Evolutionary conservation across 2,113 vertebrate genomes (phyloP).

Genomic region (Ophiodon elongatus): DNA sequence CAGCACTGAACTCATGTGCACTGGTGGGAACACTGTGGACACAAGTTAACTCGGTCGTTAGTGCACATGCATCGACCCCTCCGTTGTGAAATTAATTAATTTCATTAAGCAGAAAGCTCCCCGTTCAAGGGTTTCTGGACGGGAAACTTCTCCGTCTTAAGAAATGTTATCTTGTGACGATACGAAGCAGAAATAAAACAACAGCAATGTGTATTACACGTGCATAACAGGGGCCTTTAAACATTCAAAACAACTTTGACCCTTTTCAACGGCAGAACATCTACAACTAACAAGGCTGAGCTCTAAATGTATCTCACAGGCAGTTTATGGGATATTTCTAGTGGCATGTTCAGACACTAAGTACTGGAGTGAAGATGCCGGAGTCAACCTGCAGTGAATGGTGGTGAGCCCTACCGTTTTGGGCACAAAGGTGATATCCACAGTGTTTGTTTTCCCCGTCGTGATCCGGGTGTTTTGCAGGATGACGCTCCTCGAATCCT

Average conservation of each 20-base stretch:
- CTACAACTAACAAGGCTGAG: too few relatives aligned
- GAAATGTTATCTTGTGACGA: not conserved
- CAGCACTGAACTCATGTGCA: not conserved
- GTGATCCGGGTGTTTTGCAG: slow-evolving; percentile 84
- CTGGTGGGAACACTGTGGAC: not conserved
- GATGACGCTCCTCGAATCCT: slow-evolving; percentile 76
- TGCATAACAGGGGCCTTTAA: too few relatives aligned
- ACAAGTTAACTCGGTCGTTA: not conserved
- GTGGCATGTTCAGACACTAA: not conserved
- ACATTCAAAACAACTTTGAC: too few relatives aligned
- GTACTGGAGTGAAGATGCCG: too few relatives aligned
- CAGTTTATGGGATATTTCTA: not conserved
- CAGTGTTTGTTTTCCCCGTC: slow-evolving; percentile 80
- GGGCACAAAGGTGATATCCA: slow-evolving; percentile 88
- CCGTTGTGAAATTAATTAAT: not conserved
- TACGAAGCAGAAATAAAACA: too few relatives aligned
- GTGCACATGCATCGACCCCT: not conserved
- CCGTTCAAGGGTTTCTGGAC: not conserved
- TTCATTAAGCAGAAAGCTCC: not conserved
- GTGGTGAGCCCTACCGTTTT: slow-evolving; percentile 81
- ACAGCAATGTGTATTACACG: not conserved
- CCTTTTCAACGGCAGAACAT: too few relatives aligned
- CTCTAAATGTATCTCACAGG: not conserved
- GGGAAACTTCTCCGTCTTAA: not conserved
- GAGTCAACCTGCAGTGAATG: not conserved